phyloP scores from a whole-genome alignment of 2,888 invertebrate genomes.

The Platycheirus rosarum region DNA sequence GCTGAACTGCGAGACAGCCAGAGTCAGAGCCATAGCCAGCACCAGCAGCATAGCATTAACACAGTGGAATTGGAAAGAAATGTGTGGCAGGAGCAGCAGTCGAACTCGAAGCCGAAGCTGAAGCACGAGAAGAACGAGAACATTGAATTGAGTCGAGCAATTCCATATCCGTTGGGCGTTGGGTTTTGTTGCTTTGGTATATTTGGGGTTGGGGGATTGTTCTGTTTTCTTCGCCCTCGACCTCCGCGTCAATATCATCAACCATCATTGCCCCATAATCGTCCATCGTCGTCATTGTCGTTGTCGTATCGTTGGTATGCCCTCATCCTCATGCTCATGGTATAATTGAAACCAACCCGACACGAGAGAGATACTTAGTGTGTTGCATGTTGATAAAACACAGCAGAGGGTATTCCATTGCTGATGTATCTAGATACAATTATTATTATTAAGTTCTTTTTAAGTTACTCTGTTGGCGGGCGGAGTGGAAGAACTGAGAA shows the following conservation, averaged over 20 bases:
- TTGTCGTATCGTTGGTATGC: constrained; percentile 23
- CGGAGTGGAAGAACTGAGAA: neutral
- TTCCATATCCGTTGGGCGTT: neutral
- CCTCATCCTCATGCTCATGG: constrained; percentile 39
- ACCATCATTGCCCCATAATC: constrained; percentile 16
- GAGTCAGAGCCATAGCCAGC: no score
- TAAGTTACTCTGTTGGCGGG: neutral
- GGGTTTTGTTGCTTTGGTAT: no score
- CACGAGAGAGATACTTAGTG: constrained; percentile 47
- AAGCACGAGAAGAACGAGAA: constrained; percentile 8
- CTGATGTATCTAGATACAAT: constrained; percentile 67
- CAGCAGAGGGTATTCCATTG: constrained; percentile 39
- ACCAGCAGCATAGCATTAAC: constrained; percentile 2
- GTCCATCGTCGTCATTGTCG: constrained; percentile 24
- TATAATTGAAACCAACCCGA: constrained; percentile 68
- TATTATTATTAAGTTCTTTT: constrained; percentile 36
- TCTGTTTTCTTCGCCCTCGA: constrained; percentile 1
- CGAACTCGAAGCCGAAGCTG: constrained; percentile 48
- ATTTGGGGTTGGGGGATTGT: constrained; percentile 47
- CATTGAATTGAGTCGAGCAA: neutral
- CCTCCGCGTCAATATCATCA: neutral
- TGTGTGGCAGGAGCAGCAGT: constrained; percentile 15
- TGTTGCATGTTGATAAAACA: constrained; percentile 67
- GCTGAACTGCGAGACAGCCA: constrained; percentile 45
- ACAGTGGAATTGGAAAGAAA: neutral